Base-by-base conservation (phyloP, 2,888 invertebrate species). In the Drosophila silvestris region DNA sequence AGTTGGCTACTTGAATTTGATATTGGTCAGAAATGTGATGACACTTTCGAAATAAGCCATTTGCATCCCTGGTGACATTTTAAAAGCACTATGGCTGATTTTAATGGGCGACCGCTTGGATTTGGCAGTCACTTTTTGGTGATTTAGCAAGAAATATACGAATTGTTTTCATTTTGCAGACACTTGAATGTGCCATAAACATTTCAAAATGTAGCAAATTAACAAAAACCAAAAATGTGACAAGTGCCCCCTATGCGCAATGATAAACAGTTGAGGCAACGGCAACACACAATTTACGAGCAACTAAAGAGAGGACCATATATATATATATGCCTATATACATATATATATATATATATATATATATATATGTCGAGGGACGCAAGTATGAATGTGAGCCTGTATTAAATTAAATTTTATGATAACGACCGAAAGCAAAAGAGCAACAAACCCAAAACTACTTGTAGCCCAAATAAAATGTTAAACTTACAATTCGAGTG, bases 151-250 rank as follows among this genome's bases (percentile, higher is more conserved):
- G 22, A 39, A 32, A 33, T 22, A 64, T 30, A 19, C 26, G 47
- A 60, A 61, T 60, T 64, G 19, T 33, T 41, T 32, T 41, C 53
- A 47, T 58, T 68, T 56, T 39, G 54, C 69, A 63, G 74, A 22
- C 71, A 72, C 71, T 72, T 53, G 57, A 72, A 72, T 58, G 47
- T 74, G 74, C 74, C 71, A 72, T 53, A 58, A 72, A 72, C 74
- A 72, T 72, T 65, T 74, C 47, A 58, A 74, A 74, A 57, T 44
- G 57, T 53, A 1, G 39, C 57, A 64, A 65, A 64, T 73, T 57
- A 74, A 74, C 74, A 72, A 57, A 71, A 70, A 64, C 66, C 51
- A 44, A 52, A 64, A 74, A 65, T 74, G 57, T 64, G 74, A 41
- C 71, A 72, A 71, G 74, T 72, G 66, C 66, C 57, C 47, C 56